Evolutionary conservation across 2,888 invertebrate genomes (phyloP).

Genomic region (Heliconius ismenius): DNA sequence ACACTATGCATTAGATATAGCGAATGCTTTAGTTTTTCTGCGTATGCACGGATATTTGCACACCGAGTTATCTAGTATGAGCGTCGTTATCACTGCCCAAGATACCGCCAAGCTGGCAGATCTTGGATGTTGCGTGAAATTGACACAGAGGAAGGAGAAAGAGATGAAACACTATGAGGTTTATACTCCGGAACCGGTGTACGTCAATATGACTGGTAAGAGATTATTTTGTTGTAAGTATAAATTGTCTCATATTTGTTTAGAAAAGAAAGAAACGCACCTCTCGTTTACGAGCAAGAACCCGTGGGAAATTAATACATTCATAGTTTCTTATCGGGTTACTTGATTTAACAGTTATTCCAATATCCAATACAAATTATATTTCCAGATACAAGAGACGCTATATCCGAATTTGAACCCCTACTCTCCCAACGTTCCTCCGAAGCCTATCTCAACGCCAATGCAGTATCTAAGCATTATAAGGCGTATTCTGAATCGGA

Average conservation of each 20-base stretch:
- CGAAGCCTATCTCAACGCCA: constrained; percentile 57
- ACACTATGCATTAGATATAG: constrained; percentile 70
- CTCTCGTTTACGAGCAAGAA: too few species aligned
- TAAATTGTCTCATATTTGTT: too few species aligned
- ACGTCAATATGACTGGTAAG: constrained; percentile 73
- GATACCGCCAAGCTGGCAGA: constrained; percentile 74
- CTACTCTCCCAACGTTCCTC: constrained; percentile 64
- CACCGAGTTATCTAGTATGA: constrained; percentile 69
- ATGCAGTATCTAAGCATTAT: constrained; percentile 60
- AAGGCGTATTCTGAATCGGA: constrained; percentile 54
- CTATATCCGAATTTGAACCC: constrained; percentile 61
- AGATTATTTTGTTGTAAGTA: not conserved
- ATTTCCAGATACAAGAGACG: constrained; percentile 56
- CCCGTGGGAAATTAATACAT: too few species aligned
- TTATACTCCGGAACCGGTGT: constrained; percentile 71
- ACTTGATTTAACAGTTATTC: not conserved
- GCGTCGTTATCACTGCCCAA: constrained; percentile 69
- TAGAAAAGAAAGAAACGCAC: too few species aligned
- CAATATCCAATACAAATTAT: not conserved
- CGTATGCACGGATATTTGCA: constrained; percentile 76
- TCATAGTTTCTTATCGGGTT: too few species aligned
- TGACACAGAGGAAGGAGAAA: constrained; percentile 44
- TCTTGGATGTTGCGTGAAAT: constrained; percentile 62
- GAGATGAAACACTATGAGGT: constrained; percentile 54
- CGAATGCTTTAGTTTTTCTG: constrained; percentile 73